These are phyloP conservation scores for Triops longicaudatus DNA, from an alignment of 1,140 invertebrate genomes.

Conservation along the genomic window DNA sequence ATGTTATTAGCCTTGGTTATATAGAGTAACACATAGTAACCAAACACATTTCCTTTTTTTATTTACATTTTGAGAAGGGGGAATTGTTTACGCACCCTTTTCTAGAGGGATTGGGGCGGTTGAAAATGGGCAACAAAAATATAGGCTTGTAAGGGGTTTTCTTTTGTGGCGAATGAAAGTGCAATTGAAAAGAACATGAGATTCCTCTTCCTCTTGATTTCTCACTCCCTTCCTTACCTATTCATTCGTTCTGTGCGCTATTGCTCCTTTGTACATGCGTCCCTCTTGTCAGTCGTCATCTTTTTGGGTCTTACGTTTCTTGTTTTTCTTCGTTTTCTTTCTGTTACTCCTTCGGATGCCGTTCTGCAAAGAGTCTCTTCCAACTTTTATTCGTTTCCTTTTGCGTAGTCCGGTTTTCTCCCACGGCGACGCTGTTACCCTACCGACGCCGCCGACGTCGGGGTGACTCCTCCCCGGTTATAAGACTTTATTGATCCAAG, in stretches of 20 bases:
- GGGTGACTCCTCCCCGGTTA: conserved; percentile 2
- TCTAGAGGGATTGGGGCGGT: background rate
- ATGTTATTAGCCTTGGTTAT: background rate
- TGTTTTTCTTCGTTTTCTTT: background rate
- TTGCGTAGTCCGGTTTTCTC: background rate
- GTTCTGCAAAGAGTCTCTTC: background rate
- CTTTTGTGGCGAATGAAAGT: background rate
- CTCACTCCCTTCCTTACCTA: background rate
- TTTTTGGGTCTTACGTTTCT: background rate
- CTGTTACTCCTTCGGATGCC: background rate
- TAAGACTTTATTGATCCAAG: conserved; percentile 15
- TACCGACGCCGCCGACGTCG: background rate
- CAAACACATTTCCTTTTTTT: background rate
- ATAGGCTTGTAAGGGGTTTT: background rate
- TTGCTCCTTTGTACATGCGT: too few relatives aligned
- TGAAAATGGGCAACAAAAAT: background rate
- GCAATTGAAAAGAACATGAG: background rate
- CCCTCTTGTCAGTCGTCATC: too few relatives aligned
- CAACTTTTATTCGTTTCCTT: conserved; percentile 5
- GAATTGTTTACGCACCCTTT: background rate
- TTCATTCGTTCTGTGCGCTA: too few relatives aligned
- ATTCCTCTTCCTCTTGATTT: background rate
- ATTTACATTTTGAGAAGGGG: background rate
- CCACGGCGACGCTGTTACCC: background rate
- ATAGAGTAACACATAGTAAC: too few relatives aligned